Evolutionary conservation across 2,888 invertebrate genomes (phyloP).

Genomic region (Lasioglossum figueresi): DNA sequence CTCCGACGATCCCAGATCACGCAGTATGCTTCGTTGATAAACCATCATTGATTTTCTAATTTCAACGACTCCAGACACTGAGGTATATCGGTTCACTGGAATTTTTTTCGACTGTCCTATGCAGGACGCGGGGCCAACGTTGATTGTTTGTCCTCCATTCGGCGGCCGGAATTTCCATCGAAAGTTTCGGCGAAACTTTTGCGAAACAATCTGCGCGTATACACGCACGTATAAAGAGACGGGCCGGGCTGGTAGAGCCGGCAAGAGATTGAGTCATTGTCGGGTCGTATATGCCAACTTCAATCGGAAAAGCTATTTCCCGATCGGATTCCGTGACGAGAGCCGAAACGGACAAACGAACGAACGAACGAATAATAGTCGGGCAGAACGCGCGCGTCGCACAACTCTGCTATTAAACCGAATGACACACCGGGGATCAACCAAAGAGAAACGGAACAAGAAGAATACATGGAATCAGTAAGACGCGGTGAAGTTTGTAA

Average conservation of each 20-base stretch:
- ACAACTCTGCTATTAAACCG: constrained; percentile 33
- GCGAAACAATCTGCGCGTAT: background rate
- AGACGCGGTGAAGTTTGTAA: background rate
- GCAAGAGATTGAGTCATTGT: constrained; percentile 61
- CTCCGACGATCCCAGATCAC: too few relatives aligned
- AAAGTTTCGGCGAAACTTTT: constrained; percentile 1
- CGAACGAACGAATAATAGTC: constrained; percentile 28
- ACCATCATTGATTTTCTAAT: too few relatives aligned
- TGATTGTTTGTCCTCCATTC: background rate
- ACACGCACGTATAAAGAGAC: background rate
- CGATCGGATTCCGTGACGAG: constrained; percentile 53
- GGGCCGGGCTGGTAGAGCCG: constrained; percentile 12
- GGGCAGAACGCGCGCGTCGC: background rate
- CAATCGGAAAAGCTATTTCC: constrained; percentile 70
- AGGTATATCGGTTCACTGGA: too few relatives aligned
- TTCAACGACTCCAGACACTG: too few relatives aligned
- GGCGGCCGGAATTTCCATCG: background rate
- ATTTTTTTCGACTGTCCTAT: too few relatives aligned
- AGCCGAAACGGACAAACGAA: constrained; percentile 42
- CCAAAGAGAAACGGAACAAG: background rate
- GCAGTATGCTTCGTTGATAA: too few relatives aligned
- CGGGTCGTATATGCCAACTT: constrained; percentile 55
- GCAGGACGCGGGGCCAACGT: background rate
- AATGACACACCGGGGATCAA: constrained; percentile 15
- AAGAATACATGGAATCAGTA: background rate